Percentiles rank a stretch among this genome's conserved stretches.
Conservation (phyloP, 2,113 vertebrate species). For the Brachypodius melanocephalos region DNA sequence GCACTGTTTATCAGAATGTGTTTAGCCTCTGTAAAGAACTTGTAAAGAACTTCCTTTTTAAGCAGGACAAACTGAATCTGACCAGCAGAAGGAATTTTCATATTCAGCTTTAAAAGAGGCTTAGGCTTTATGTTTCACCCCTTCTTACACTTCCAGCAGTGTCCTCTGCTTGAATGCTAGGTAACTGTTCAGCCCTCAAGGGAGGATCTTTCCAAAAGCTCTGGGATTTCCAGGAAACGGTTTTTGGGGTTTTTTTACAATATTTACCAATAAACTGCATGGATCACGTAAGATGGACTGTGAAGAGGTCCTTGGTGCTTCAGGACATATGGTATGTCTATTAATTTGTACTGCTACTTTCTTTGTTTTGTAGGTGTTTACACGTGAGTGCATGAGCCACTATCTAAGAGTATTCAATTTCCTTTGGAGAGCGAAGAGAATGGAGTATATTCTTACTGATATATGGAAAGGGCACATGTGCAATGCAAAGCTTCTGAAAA, state of each 20-base stretch:
- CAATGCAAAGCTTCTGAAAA: constrained; percentile 91
- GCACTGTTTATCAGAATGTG: background rate
- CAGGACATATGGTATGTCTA: background rate
- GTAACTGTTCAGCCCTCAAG: background rate
- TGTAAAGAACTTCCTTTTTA: background rate
- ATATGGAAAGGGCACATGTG: constrained; percentile 99
- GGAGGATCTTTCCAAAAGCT: background rate
- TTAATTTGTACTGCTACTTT: background rate
- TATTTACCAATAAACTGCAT: background rate
- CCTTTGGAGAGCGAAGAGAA: constrained; percentile 95
- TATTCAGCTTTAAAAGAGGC: background rate
- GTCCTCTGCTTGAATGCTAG: background rate
- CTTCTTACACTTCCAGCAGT: background rate
- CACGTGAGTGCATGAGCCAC: constrained; percentile 96
- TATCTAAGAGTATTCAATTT: constrained; percentile 97
- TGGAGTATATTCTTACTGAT: constrained; percentile 98
- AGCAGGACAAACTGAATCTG: background rate
- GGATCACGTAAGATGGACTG: background rate
- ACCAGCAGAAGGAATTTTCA: background rate
- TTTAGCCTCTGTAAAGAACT: background rate
- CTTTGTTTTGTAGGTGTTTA: constrained; percentile 83
- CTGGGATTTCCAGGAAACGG: background rate
- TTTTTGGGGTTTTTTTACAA: background rate
- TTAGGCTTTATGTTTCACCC: background rate
- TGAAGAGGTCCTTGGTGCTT: background rate